These are phyloP conservation scores for Eulithis testata DNA, from an alignment of 2,888 invertebrate species.

Conservation along the genomic window DNA sequence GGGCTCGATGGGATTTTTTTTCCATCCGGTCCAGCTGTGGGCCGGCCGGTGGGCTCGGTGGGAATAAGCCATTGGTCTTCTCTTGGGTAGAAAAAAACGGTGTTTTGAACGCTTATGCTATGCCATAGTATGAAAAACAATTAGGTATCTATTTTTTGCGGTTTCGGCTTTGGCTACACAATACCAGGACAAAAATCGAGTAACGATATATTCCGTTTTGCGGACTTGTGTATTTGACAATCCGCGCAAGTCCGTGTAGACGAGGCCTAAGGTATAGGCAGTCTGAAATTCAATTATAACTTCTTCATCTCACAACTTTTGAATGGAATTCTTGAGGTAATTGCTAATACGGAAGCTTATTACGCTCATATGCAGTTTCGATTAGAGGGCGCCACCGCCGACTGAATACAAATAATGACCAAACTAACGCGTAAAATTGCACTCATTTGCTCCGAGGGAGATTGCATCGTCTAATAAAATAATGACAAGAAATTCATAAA, in stretches of 20 bases:
- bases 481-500: slow-evolving; percentile 16
- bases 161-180: no score
- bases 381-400: slow-evolving; percentile 61
- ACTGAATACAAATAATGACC: slow-evolving; percentile 64
- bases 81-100: no score
- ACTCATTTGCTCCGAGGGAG: slow-evolving; percentile 59
- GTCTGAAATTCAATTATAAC: slow-evolving; percentile 27
- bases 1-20: no score
- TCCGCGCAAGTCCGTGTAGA: not conserved
- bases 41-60: no score
- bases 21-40: no score
- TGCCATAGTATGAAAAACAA: no score
- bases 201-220: no score
- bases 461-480: slow-evolving; percentile 33
- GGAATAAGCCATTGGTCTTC: no score
- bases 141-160: no score
- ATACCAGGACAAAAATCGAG: no score
- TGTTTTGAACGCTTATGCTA: no score
- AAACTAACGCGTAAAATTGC: slow-evolving; percentile 57
- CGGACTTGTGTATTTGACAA: not conserved
- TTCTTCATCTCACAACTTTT: slow-evolving; percentile 26
- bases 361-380: slow-evolving; percentile 69
- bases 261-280: not conserved
- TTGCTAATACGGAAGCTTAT: slow-evolving; percentile 74
- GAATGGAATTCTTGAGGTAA: slow-evolving; percentile 50